Percentiles rank a stretch among this genome's conserved stretches.
phyloP scores from a whole-genome alignment of 2,888 invertebrate species.

The Sphinx pinastri region DNA sequence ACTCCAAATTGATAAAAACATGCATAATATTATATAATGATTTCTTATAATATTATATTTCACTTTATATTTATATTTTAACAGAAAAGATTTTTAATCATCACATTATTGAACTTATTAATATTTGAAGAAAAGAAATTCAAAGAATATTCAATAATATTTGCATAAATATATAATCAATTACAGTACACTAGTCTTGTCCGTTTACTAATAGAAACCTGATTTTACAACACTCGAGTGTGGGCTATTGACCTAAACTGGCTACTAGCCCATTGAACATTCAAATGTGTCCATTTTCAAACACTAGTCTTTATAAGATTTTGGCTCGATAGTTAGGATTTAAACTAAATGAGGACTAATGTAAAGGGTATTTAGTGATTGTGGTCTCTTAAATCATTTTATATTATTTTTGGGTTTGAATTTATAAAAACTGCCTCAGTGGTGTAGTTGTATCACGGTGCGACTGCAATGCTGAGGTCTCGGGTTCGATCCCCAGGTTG shows the following conservation, averaged over 20 bases:
- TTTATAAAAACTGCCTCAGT: too few species aligned
- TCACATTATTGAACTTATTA: not conserved
- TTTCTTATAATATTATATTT: not conserved
- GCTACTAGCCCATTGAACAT: slow-evolving; percentile 57
- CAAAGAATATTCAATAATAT: slow-evolving; percentile 15
- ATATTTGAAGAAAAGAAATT: too few species aligned
- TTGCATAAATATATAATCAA: slow-evolving; percentile 21
- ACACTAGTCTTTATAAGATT: not conserved
- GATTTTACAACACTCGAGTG: slow-evolving; percentile 35
- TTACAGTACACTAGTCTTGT: slow-evolving; percentile 31
- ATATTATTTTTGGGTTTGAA: too few species aligned
- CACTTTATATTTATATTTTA: not conserved
- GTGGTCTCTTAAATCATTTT: too few species aligned
- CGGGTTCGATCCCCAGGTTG: too few species aligned
- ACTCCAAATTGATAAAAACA: not conserved
- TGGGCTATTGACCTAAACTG: slow-evolving; percentile 73
- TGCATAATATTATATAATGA: not conserved
- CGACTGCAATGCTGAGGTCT: too few species aligned
- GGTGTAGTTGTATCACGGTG: too few species aligned
- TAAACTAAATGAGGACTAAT: too few species aligned
- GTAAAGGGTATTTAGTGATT: too few species aligned
- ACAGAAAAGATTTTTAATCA: not conserved
- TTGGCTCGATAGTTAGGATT: not conserved
- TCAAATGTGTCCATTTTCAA: not conserved
- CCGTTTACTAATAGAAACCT: slow-evolving; percentile 46